phyloP scores from a whole-genome alignment of 2,888 invertebrate species.

The Drosophila algonquin region DNA sequence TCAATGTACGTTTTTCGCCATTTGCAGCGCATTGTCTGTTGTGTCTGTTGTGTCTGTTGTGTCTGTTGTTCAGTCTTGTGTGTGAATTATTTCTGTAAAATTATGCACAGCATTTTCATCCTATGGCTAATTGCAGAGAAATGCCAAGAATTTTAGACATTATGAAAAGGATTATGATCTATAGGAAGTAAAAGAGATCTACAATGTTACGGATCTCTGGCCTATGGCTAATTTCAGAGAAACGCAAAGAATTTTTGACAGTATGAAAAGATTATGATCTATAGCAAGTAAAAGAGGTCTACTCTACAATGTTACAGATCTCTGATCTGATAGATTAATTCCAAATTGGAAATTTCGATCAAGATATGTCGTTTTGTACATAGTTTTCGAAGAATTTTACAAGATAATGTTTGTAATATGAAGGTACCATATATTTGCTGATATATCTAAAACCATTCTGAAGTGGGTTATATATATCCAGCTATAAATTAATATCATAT shows the following conservation, averaged over 20 bases:
- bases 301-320: too few species aligned
- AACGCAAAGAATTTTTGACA: conserved; percentile 51
- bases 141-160: conserved; percentile 55
- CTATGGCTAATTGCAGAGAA: conserved; percentile 61
- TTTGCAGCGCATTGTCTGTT: conserved; percentile 37
- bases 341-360: too few species aligned
- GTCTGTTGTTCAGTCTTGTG: conserved; percentile 52
- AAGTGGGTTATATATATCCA: too few species aligned
- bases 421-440: too few species aligned
- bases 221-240: conserved; percentile 61
- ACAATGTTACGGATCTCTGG: not conserved
- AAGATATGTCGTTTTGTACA: not conserved
- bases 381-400: too few species aligned
- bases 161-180: conserved; percentile 12
- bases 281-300: not conserved
- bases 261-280: conserved; percentile 22
- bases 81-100: conserved; percentile 63
- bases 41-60: conserved; percentile 50
- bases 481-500: too few species aligned
- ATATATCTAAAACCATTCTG: too few species aligned
- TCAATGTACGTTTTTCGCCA: conserved; percentile 38
- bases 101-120: conserved; percentile 44
- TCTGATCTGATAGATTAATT: too few species aligned
- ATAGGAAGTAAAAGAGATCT: not conserved
- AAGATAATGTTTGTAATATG: too few species aligned